Conservation (phyloP, 2,113 vertebrate genomes). For the Phodopus roborovskii region DNA sequence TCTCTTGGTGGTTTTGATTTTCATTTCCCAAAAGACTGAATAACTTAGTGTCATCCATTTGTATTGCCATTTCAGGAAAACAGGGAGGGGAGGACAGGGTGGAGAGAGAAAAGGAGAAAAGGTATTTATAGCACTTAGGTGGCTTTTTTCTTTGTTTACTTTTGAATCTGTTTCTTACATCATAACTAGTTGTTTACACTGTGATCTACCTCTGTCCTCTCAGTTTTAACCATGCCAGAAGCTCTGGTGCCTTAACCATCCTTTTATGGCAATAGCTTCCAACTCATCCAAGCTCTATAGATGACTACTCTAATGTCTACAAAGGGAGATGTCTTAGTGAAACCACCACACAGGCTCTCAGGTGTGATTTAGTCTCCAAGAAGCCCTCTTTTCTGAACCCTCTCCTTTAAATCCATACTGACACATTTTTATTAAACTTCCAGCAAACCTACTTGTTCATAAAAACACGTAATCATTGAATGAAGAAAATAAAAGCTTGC, state of each 20-base stretch:
- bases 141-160: background rate
- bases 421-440: background rate
- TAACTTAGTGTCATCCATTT: background rate
- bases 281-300: background rate
- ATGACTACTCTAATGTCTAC: background rate
- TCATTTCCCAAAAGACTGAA: background rate
- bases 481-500: conserved; percentile 31
- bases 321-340: background rate
- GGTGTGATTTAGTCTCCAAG: background rate
- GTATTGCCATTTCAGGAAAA: conserved; percentile 14
- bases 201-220: background rate
- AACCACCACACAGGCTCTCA: background rate
- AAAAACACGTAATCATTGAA: background rate
- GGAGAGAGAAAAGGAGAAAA: background rate
- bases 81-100: background rate
- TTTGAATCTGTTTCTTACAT: conserved; percentile 25
- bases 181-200: background rate
- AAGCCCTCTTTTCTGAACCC: background rate
- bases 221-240: too few relatives aligned
- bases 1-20: background rate
- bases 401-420: background rate
- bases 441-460: background rate
- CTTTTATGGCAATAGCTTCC: background rate
- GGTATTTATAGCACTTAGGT: background rate
- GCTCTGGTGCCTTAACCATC: background rate